Conservation (phyloP, 2,797 vertebrate genomes). For the Poeciliopsis gracilis region DNA sequence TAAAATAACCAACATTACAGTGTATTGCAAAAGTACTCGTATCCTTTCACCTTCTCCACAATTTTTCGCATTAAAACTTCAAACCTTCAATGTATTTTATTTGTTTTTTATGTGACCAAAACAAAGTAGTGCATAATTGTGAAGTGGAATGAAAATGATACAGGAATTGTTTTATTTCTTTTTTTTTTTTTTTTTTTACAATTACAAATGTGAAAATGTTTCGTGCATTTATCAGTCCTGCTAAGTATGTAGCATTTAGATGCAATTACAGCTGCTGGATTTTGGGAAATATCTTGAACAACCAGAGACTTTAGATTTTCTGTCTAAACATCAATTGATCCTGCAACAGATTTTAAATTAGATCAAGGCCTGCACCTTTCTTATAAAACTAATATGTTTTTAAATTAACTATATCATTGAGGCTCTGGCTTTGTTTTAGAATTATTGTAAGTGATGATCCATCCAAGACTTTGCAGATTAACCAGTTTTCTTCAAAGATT, state of each 20-base stretch:
- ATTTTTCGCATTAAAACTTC: not conserved
- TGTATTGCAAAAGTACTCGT: slow-evolving; percentile 49
- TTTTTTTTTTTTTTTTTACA: not conserved
- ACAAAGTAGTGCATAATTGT: not conserved
- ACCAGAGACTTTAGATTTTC: not conserved
- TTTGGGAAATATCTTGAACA: not conserved
- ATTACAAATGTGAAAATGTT: not conserved
- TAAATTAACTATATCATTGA: not conserved
- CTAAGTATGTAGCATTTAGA: not conserved
- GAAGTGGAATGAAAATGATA: not conserved
- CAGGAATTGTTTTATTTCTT: not conserved
- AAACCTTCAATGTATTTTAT: not conserved
- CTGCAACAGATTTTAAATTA: not conserved
- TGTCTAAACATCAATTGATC: not conserved
- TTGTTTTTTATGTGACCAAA: not conserved
- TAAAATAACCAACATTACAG: slow-evolving; percentile 57
- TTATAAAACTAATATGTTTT: not conserved
- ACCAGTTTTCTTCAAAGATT: not conserved
- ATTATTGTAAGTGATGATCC: not conserved
- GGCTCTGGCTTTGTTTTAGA: not conserved
- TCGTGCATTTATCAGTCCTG: not conserved
- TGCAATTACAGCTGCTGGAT: not conserved
- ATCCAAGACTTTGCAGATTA: not conserved
- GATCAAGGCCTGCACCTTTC: not conserved
- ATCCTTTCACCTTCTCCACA: not conserved